These are phyloP conservation scores for Tupiocoris notatus DNA, from an alignment of 2,888 invertebrate species.

Conservation along the genomic window DNA sequence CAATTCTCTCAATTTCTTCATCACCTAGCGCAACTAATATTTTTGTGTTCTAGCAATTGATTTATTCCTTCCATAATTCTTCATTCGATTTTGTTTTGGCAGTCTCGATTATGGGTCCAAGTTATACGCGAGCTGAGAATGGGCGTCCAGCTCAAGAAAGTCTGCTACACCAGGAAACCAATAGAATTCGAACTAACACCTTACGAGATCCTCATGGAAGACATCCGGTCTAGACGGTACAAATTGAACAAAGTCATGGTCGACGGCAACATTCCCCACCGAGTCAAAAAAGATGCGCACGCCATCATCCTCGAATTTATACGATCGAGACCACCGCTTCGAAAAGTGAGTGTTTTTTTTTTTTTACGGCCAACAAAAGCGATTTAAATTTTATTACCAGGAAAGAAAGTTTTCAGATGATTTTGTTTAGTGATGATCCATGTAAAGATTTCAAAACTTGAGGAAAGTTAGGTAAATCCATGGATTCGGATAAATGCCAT, in stretches of 20 bases:
- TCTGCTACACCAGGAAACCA: conserved; percentile 71
- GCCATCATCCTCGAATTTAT: conserved; percentile 95
- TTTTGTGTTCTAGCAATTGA: too few species aligned
- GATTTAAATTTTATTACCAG: too few species aligned
- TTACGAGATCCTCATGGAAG: conserved; percentile 95
- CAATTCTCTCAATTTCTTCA: too few species aligned
- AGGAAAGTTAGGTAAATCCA: too few species aligned
- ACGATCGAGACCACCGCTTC: conserved; percentile 87
- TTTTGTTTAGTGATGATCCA: too few species aligned
- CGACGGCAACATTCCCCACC: conserved; percentile 71
- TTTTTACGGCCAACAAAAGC: too few species aligned
- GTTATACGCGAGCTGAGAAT: conserved; percentile 87
- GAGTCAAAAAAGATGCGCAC: conserved; percentile 92
- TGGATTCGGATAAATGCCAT: too few species aligned
- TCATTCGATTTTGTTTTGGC: conserved; percentile 47
- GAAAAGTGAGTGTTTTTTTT: conserved; percentile 75
- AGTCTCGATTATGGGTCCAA: conserved; percentile 95
- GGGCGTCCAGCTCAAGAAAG: conserved; percentile 91
- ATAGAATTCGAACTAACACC: conserved; percentile 93
- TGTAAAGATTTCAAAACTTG: too few species aligned
- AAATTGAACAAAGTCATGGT: conserved; percentile 82
- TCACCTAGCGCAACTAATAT: too few species aligned
- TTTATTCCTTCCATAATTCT: background rate
- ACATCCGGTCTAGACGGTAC: conserved; percentile 85
- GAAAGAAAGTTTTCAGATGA: too few species aligned